These are phyloP conservation scores for Chrysopa pallens DNA, from an alignment of 1,140 invertebrate genomes.

Conservation along the genomic window DNA sequence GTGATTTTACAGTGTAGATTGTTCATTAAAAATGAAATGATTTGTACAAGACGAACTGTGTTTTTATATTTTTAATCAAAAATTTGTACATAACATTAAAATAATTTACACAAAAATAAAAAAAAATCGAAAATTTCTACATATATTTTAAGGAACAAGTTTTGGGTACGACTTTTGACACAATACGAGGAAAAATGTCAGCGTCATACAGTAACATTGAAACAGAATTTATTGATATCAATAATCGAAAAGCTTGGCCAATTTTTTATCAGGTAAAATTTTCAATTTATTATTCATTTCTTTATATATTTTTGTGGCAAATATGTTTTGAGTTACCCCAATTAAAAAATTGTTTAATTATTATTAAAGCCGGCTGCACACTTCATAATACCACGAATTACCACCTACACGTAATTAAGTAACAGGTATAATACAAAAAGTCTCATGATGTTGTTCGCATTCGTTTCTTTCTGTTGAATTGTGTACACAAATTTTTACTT, in stretches of 20 bases:
- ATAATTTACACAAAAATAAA: background rate
- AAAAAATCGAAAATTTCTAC: background rate
- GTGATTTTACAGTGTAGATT: no score
- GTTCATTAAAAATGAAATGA: background rate
- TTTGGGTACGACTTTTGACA: no score
- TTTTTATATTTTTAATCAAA: background rate
- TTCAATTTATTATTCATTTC: constrained; percentile 2
- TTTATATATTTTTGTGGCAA: constrained; percentile 1
- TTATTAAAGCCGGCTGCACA: background rate
- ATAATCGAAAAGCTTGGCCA: constrained; percentile 39
- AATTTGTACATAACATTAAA: background rate
- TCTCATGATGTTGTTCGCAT: background rate
- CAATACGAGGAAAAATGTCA: constrained; percentile 11
- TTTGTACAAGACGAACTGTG: background rate
- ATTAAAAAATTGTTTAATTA: constrained; percentile 10
- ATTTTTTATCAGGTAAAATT: constrained; percentile 41
- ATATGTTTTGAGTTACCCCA: constrained; percentile 1
- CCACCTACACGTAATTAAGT: constrained; percentile 16
- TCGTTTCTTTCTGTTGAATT: background rate
- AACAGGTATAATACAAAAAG: background rate
- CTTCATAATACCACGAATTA: constrained; percentile 8
- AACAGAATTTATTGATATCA: constrained; percentile 45
- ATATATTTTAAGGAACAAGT: background rate
- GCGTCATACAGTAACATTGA: constrained; percentile 34
- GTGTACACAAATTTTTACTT: constrained; percentile 3